Evolutionary conservation across 1,140 invertebrate genomes (phyloP), one percentile per base, ranked within the genome.

Genomic region (Heterodera carotae): DNA sequence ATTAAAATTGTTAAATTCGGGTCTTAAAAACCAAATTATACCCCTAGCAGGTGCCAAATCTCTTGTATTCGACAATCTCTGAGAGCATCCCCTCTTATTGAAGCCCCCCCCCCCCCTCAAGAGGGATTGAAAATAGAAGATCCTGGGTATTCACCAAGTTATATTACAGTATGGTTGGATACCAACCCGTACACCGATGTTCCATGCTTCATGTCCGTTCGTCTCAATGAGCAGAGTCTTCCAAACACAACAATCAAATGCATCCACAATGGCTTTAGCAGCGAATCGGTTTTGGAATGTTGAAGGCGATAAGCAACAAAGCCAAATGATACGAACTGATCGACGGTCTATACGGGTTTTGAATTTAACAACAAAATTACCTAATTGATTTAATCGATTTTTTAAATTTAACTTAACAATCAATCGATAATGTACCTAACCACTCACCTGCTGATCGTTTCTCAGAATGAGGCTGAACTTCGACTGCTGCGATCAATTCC

Each of bases 401-500:
- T n/a, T n/a, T n/a, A n/a, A n/a, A n/a, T n/a, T n/a, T n/a, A n/a
- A n/a, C n/a, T n/a, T n/a, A n/a, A n/a, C n/a, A n/a, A n/a, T n/a
- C n/a, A n/a, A 69, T 10, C 29, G 2, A 1, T 43, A 10, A 29
- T 43, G 22, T 29, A n/a, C 34, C 18, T 22, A 56, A 22, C 22
- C 22, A 56, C 48, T 5, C 48, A 56, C 48, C 48, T 15, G 48
- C 48, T 22, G 48, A 0, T 72, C 72, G 27, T 62, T 74, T 31
- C 72, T 74, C 72, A 39, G 72, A 74, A n/a, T 59, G 59, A 27
- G 72, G 72, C 36, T 53, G 56, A 3, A 74, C 72, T 62, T 74
- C 72, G 36, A 34, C 72, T 15, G 72, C 59, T 22, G 72, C 72
- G 27, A 74, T 10, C 59, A 74, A 56, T 64, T 74, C 64, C 72